Evolutionary conservation across 2,888 invertebrate genomes (phyloP).

Genomic region (Hemaris fuciformis): DNA sequence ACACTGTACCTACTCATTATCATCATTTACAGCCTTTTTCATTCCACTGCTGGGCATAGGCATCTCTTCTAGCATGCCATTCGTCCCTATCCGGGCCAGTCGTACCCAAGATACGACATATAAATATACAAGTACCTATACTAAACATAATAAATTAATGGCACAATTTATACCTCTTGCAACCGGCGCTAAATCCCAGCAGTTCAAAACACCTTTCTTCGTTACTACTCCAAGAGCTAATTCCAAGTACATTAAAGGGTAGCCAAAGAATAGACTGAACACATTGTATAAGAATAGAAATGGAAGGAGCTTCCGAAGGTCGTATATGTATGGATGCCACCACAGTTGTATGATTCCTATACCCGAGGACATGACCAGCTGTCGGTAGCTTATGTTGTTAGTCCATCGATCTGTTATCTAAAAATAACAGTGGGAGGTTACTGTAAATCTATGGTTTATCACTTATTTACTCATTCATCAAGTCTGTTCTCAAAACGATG

Average conservation of each 20-base stretch:
- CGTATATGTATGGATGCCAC: slow-evolving; percentile 72
- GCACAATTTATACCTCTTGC: slow-evolving; percentile 62
- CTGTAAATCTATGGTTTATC: neutral
- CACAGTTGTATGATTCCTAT: slow-evolving; percentile 67
- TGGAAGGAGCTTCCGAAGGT: slow-evolving; percentile 54
- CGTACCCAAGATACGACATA: no score
- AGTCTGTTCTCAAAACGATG: no score
- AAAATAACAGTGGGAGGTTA: neutral
- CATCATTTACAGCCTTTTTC: no score
- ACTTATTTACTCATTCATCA: no score
- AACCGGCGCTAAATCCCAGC: slow-evolving; percentile 71
- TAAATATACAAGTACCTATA: no score
- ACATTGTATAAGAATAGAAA: slow-evolving; percentile 69
- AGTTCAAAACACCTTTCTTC: slow-evolving; percentile 63
- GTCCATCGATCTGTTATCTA: slow-evolving; percentile 69
- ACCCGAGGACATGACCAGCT: slow-evolving; percentile 65
- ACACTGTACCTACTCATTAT: no score
- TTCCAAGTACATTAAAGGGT: slow-evolving; percentile 69
- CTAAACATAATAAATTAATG: no score
- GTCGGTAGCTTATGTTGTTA: slow-evolving; percentile 69
- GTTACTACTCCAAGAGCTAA: slow-evolving; percentile 67
- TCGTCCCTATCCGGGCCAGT: no score
- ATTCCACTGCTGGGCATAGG: no score
- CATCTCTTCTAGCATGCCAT: no score
- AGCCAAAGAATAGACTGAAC: slow-evolving; percentile 64